These are phyloP conservation scores for Heliconius eleuchia DNA, from an alignment of 1,140 invertebrate species.

Conservation along the genomic window DNA sequence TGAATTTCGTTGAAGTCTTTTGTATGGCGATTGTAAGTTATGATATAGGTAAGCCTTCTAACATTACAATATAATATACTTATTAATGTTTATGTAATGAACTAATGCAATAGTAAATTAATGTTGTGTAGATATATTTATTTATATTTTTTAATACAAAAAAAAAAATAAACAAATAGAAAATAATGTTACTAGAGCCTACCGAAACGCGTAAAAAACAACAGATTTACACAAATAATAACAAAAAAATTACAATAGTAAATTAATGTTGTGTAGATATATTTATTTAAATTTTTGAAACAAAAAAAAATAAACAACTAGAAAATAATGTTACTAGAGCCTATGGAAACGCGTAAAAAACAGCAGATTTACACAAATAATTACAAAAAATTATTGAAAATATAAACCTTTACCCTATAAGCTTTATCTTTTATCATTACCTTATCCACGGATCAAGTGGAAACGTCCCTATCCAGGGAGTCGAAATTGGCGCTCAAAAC, in stretches of 20 bases:
- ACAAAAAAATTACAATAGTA: background rate
- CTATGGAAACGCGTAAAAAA: background rate
- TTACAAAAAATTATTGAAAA: background rate
- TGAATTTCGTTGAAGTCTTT: constrained; percentile 40
- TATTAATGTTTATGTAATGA: no score
- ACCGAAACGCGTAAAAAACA: background rate
- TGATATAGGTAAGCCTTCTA: background rate
- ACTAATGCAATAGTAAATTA: no score
- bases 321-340: background rate
- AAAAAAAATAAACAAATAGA: no score
- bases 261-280: no score
- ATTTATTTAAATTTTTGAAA: no score
- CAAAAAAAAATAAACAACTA: background rate
- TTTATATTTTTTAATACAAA: no score
- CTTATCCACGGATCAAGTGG: constrained; percentile 56
- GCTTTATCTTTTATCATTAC: constrained; percentile 55
- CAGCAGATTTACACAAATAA: background rate
- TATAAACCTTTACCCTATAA: background rate
- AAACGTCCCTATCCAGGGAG: constrained; percentile 57
- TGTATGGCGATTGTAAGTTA: constrained; percentile 22
- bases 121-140: no score
- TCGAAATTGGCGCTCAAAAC: constrained; percentile 76
- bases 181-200: background rate
- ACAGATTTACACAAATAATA: background rate
- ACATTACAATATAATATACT: background rate